These are phyloP conservation scores for Origma solitaria DNA, from an alignment of 2,113 vertebrate genomes.

Conservation along the genomic window DNA sequence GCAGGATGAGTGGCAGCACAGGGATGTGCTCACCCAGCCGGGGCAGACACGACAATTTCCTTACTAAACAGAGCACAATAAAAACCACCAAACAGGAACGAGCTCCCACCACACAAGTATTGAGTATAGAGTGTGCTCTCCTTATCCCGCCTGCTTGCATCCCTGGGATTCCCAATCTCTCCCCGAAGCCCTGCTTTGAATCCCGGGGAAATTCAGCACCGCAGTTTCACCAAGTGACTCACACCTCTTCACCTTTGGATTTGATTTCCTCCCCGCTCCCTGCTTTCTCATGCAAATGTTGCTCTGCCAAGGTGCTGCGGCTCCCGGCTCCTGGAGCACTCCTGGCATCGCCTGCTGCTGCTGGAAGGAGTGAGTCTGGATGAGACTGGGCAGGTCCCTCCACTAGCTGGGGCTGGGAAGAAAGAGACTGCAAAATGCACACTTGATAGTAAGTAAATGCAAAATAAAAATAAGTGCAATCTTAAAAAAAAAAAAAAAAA, in stretches of 20 bases:
- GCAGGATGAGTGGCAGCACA: neutral
- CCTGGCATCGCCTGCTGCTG: neutral
- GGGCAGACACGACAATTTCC: neutral
- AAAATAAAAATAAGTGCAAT: neutral
- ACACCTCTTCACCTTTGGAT: neutral
- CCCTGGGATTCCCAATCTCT: neutral
- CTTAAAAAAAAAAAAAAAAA: neutral
- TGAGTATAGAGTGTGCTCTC: neutral
- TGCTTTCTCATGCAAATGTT: neutral
- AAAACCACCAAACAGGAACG: neutral
- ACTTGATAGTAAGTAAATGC: neutral
- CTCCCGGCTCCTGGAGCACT: neutral
- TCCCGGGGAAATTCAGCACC: neutral
- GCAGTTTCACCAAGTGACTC: slow-evolving; percentile 26
- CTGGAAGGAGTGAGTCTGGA: neutral
- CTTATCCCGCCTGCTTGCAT: neutral
- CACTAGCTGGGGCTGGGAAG: neutral
- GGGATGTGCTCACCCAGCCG: neutral
- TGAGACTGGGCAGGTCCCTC: neutral
- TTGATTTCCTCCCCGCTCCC: neutral
- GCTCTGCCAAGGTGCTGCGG: neutral
- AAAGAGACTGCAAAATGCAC: neutral
- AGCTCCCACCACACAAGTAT: neutral
- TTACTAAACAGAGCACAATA: neutral
- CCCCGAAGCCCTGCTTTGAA: neutral